Conservation (phyloP, 2,888 invertebrate genomes). For the Tricholauxania praeusta region DNA sequence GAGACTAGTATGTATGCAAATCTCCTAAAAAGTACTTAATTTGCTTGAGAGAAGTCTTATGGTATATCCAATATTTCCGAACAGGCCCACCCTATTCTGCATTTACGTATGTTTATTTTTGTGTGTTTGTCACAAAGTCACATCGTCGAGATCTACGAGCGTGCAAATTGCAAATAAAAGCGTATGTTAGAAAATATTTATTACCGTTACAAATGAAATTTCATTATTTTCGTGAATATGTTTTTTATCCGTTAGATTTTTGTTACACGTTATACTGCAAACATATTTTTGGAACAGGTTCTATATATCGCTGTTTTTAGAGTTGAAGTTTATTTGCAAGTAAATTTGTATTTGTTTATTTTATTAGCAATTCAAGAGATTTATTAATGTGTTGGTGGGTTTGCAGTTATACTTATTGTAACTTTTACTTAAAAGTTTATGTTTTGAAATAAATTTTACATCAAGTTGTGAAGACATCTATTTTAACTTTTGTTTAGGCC, state of each 20-base stretch:
- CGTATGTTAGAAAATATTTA: constrained; percentile 62
- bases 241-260: constrained; percentile 8
- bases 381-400: constrained; percentile 1
- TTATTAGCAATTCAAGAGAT: constrained; percentile 26
- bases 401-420: neutral
- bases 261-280: neutral
- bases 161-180: constrained; percentile 37
- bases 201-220: constrained; percentile 62
- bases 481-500: no score
- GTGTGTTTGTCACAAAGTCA: constrained; percentile 12
- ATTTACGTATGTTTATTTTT: constrained; percentile 1
- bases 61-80: no score
- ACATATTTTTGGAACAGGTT: neutral
- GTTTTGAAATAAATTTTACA: no score
- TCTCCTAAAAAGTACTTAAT: no score
- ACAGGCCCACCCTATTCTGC: no score
- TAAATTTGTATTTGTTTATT: constrained; percentile 12
- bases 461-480: no score
- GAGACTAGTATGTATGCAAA: no score
- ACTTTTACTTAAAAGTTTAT: no score
- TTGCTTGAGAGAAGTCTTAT: no score
- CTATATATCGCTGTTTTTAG: neutral
- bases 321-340: neutral
- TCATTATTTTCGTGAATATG: constrained; percentile 35
- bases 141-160: constrained; percentile 30